phyloP scores from a whole-genome alignment of 2,797 vertebrate genomes.

The Periparus ater region DNA sequence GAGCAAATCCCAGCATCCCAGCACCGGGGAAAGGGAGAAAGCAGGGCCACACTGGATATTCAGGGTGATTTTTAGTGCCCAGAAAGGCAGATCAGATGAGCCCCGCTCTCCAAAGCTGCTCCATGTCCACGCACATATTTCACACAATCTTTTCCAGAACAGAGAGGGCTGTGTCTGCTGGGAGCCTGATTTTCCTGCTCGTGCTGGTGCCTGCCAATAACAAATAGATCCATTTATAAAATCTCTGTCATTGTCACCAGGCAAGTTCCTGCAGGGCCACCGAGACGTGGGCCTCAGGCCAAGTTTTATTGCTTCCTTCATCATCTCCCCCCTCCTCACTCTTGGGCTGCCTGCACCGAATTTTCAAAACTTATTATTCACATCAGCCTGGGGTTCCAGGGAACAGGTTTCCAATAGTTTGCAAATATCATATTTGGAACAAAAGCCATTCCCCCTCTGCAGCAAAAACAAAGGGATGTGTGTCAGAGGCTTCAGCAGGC shows the following conservation, averaged over 20 bases:
- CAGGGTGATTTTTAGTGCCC: neutral
- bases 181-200: neutral
- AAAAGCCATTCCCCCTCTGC: neutral
- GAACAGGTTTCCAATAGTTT: neutral
- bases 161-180: neutral
- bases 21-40: neutral
- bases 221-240: slow-evolving; percentile 40
- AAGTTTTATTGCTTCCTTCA: neutral
- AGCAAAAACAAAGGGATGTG: fast-evolving
- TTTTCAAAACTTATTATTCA: neutral
- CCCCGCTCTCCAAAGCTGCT: neutral
- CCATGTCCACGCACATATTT: fast-evolving
- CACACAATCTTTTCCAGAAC: neutral
- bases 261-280: slow-evolving; percentile 9
- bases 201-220: neutral
- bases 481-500: neutral
- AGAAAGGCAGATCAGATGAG: neutral
- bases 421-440: neutral
- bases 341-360: neutral
- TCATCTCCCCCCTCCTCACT: neutral
- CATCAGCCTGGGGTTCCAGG: neutral
- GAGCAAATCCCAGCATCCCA: neutral
- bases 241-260: slow-evolving; percentile 34
- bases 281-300: neutral
- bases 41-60: fast-evolving